Evolutionary conservation across 2,888 invertebrate genomes (phyloP), one percentile per base, ranked within the genome.

Genomic region (Baronia brevicornis): DNA sequence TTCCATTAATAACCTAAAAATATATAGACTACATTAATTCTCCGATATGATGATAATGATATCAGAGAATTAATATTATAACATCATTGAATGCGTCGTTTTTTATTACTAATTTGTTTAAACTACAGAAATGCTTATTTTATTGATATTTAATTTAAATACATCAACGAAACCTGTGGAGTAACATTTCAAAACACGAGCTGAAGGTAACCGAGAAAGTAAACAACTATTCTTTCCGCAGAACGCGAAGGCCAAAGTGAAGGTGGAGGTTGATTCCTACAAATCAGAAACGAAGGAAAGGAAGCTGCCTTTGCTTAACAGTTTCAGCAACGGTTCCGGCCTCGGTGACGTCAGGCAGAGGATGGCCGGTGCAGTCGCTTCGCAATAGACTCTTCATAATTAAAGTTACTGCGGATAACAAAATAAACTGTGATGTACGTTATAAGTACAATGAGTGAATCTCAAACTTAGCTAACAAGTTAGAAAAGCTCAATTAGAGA

Each of bases 361-460:
- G 43, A 67, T 84, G 51, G 84, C 82, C 1, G 80, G 80, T 2
- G 84, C 84, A 0, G 80, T 82, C 25, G 82, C 82, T 25, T 69
- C 82, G 29, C 82, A 82, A 63, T 84, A 69, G 74, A 28, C 33
- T 5, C 18, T n/a, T 10, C 20, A 20, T 12, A 5, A 6, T 12
- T 3, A 23, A 23, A n/a, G 4, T 5, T 15, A 23, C n/a, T n/a
- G n/a, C n/a, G n/a, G n/a, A n/a, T n/a, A n/a, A n/a, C n/a, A n/a
- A n/a, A n/a, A n/a, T n/a, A n/a, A n/a, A n/a, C n/a, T n/a, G n/a
- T n/a, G n/a, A n/a, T n/a, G n/a, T n/a, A n/a, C n/a, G n/a, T n/a
- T n/a, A n/a, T n/a, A 13, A 9, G 9, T 12, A 2, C 9, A 18
- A 28, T 2, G 6, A 25, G 19, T 32, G 24, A 19, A 20, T n/a